Conservation (phyloP, 2,888 invertebrate genomes). For the Timema podura region DNA sequence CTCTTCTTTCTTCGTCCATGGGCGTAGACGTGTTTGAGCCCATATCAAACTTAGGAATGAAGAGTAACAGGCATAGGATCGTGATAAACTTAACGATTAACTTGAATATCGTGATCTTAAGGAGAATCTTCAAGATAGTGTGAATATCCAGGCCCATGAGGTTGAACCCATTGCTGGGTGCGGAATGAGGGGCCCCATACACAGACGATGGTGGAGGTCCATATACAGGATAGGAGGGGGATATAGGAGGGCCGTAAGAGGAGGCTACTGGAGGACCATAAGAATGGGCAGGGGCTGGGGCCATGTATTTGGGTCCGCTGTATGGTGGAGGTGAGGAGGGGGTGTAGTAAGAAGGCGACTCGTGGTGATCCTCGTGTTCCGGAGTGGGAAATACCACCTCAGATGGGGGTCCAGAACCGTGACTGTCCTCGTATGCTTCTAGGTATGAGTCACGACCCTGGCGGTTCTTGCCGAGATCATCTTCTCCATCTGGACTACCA, state of each 20-base stretch:
- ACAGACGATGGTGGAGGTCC: conserved; percentile 39
- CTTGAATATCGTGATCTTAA: conserved; percentile 75
- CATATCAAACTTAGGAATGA: conserved; percentile 64
- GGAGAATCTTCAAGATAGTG: conserved; percentile 55
- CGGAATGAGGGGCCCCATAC: conserved; percentile 47
- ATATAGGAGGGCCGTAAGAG: conserved; percentile 48
- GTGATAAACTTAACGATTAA: conserved; percentile 77
- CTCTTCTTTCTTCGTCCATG: neutral
- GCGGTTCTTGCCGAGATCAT: neutral
- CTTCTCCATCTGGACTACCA: neutral
- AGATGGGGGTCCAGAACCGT: conserved; percentile 36
- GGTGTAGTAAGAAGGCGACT: neutral
- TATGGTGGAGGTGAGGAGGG: neutral
- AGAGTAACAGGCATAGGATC: conserved; percentile 67
- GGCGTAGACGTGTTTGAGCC: neutral
- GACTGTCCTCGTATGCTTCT: conserved; percentile 59
- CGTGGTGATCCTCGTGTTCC: neutral
- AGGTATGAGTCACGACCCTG: conserved; percentile 54
- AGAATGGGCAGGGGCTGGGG: neutral
- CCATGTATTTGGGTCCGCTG: conserved; percentile 20
- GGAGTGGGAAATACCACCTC: neutral
- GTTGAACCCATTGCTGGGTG: conserved; percentile 33
- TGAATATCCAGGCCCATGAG: conserved; percentile 26
- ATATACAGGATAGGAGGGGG: conserved; percentile 32
- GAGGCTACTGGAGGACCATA: conserved; percentile 30